Evolutionary conservation across 2,797 vertebrate species (phyloP).

Genomic region (Melanotaenia parkinsoni): DNA sequence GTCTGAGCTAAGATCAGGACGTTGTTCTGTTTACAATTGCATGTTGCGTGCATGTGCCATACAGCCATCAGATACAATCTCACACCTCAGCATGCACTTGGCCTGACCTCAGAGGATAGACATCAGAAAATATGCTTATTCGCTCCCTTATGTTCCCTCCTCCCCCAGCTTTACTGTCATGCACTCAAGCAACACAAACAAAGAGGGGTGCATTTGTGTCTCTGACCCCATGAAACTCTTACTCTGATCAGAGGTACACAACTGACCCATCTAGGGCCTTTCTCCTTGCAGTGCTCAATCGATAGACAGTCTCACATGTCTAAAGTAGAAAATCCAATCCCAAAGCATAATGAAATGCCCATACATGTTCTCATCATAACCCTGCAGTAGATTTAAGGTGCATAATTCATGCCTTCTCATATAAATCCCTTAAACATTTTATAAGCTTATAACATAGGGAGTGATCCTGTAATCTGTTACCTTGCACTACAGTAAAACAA

Average conservation of each 20-base stretch:
- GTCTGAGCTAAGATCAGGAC: constrained; percentile 28
- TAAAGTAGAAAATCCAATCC: background rate
- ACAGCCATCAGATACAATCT: constrained; percentile 65
- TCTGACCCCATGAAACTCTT: constrained; percentile 22
- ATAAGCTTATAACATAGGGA: constrained; percentile 16
- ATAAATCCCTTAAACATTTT: constrained; percentile 21
- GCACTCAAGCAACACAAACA: constrained; percentile 22
- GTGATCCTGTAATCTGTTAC: background rate
- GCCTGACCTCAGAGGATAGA: constrained; percentile 43
- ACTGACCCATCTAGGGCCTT: background rate
- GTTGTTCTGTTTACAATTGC: constrained; percentile 17
- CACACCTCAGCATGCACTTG: constrained; percentile 70
- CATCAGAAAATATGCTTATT: constrained; percentile 47
- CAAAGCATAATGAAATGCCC: background rate
- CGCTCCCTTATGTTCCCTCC: background rate
- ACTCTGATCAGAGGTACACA: constrained; percentile 1
- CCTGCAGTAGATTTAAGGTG: background rate
- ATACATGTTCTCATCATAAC: constrained; percentile 18
- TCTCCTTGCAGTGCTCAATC: background rate
- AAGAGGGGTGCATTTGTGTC: background rate
- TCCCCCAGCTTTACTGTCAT: constrained; percentile 16
- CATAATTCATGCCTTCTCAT: constrained; percentile 1
- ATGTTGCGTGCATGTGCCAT: constrained; percentile 7
- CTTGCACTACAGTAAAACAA: background rate
- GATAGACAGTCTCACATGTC: background rate